Base-by-base conservation (phyloP, 2,113 vertebrate species). In the Sigmodon hispidus region DNA sequence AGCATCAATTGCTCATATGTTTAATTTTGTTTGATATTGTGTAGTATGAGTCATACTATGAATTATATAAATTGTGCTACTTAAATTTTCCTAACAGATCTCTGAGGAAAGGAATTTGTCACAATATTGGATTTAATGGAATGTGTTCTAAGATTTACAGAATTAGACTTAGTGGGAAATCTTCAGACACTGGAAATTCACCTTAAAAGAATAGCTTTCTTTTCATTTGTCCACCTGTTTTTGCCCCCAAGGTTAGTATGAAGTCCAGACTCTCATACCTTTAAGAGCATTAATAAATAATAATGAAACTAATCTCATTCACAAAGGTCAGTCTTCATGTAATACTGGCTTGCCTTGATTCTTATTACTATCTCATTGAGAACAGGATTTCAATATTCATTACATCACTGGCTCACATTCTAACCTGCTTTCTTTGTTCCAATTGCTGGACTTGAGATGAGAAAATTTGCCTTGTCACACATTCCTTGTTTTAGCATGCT, bases 161-260 rank as follows among this genome's bases (percentile, higher is more conserved):
- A 15, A 5, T 3, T 3, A n/a, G 50, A 77, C 19, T 8, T n/a
- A 24, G 11, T 4, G 3, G 7, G 26, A 24, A 6, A 7, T 45
- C 40, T 55, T 2, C 34, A 16, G 5, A 5, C 8, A 31, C 22
- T 17, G n/a, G 21, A 22, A 52, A 31, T 34, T 16, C 21, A 50
- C 36, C 7, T 63, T 24, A 17, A 4, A 13, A 22, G 19, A 48
- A n/a, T n/a, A n/a, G n/a, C n/a, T n/a, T n/a, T n/a, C 50, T 52
- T 5, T 10, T 40, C 43, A 67, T 59, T 50, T 21, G n/a, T 6
- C 48, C 40, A 13, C 45, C 31, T 40, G 50, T 21, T 2, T 59
- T n/a, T 31, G 16, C 50, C 6, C 65, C 34, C 22, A 85, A 21
- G 61, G 2, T 29, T 11, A 13, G 24, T 7, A 63, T 31, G 24